Base-by-base conservation (phyloP, 2,797 vertebrate species). In the Bovichtus diacanthus region DNA sequence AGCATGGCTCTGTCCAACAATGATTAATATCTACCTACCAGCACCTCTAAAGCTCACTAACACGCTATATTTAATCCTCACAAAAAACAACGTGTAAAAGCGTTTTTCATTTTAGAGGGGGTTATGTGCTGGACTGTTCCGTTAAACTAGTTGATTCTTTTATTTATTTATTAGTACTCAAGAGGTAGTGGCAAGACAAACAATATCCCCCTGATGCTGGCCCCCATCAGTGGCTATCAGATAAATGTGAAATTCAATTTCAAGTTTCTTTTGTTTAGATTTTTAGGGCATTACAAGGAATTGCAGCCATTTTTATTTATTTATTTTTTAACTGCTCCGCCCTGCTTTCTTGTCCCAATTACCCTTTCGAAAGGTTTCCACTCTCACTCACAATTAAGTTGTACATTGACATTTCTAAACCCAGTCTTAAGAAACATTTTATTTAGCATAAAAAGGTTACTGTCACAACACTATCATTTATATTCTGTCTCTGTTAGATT, bases 331-430 rank as follows among this genome's bases (percentile, higher is more conserved):
- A 36, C 36, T 43, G 29, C 49, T 69, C 70, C 36, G 25, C 9
- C 3, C n/a, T 70, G 56, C 29, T 69, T 34, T 34, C 68, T 68
- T 29, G 9, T 39, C 46, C 56, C 66, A 76, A 74, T 80, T 73
- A 70, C 74, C 65, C 55, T 64, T 77, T 82, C 8, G 16, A 67
- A 77, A 81, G 47, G 63, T 82, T 74, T 59, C 43, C 21, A 27
- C 54, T 18, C 74, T 79, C 51, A 56, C 38, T 74, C 66, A 79
- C 66, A 55, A 56, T 56, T 25, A 55, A 13, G 13, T 23, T 47
- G 11, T 25, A 34, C 34, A 9, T 16, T 58, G 74, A 70, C 64
- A 81, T 76, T 76, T 83, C n/a, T 43, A 29, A 80, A 77, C 65
- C 34, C 47, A 59, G 39, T 65, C 43, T 56, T 18, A 51, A 55